Evolutionary conservation across 2,888 invertebrate species (phyloP), one percentile per base, ranked within the genome.

Genomic region (Penaeus monodon): DNA sequence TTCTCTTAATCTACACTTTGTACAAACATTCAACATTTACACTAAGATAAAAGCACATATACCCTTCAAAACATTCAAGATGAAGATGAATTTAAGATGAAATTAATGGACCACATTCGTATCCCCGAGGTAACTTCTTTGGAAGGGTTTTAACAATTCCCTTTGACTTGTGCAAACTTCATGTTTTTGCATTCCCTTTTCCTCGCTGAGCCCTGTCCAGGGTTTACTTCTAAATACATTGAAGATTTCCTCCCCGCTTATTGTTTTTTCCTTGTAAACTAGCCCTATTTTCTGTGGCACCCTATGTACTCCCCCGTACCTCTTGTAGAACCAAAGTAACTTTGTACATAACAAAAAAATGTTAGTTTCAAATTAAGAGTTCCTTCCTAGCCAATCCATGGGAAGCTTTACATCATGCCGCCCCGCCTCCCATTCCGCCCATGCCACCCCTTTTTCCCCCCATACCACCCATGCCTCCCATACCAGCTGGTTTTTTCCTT

Each of bases 401-500:
- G 14, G 2, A 24, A 7, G 24, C 29, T 20, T 77, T 82, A 82
- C 86, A 86, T 86, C 80, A 84, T 84, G 27, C n/a, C 29, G 14
- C 70, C 70, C 92, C 94, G 92, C 96, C 96, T 27, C 96, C 96
- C 94, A 96, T 96, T 29, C 96, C 96, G 7, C 96, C 96, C 94
- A 95, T 95, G 88, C 96, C 96, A 84, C 95, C 95, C 93, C n/a
- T n/a, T n/a, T 95, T 95, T 65, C 94, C 94, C 82, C 94, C 94
- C 86, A 94, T 94, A n/a, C 94, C 94, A 90, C 93, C 94, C 92
- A 94, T 94, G 76, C 95, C 94, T 90, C 96, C 95, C 90, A 91
- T 93, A 92, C 85, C 90, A 29, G 88, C 88, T 38, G 90, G 89
- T n/a, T 85, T 99, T 98, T 92, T 97, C 96, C 92, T 96, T 96